phyloP scores from a whole-genome alignment of 2,797 vertebrate genomes.

The Myioborus miniatus region DNA sequence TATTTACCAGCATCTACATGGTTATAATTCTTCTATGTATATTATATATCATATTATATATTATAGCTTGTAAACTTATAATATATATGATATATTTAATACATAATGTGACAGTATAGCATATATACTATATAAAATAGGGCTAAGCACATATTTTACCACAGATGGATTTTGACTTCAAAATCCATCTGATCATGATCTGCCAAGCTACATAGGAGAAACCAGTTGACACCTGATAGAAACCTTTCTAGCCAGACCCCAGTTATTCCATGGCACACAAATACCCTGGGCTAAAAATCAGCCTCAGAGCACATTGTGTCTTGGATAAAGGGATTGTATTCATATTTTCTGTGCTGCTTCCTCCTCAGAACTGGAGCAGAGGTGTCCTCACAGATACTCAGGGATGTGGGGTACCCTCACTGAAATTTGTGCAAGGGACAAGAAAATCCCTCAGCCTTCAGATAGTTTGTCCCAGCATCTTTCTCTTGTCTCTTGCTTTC shows the following conservation, averaged over 20 bases:
- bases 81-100: not conserved
- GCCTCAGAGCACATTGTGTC: not conserved
- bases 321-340: not conserved
- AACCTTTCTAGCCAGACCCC: not conserved
- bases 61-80: not conserved
- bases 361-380: not conserved
- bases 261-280: not conserved
- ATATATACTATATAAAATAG: not conserved
- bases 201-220: not conserved
- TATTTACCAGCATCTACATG: not conserved
- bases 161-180: conserved; percentile 26
- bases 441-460: not conserved
- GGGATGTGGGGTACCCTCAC: not conserved
- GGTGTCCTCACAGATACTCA: fast-evolving
- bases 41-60: conserved; percentile 29
- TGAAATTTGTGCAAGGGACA: not conserved
- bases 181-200: not conserved
- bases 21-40: not conserved
- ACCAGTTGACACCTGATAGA: not conserved
- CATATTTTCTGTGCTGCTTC: not conserved
- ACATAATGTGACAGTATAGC: not conserved
- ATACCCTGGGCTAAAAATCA: not conserved
- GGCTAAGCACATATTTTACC: not conserved
- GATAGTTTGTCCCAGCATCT: not conserved
- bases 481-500: not conserved